phyloP scores from a whole-genome alignment of 2,888 invertebrate species.

The Tethea ocularis region DNA sequence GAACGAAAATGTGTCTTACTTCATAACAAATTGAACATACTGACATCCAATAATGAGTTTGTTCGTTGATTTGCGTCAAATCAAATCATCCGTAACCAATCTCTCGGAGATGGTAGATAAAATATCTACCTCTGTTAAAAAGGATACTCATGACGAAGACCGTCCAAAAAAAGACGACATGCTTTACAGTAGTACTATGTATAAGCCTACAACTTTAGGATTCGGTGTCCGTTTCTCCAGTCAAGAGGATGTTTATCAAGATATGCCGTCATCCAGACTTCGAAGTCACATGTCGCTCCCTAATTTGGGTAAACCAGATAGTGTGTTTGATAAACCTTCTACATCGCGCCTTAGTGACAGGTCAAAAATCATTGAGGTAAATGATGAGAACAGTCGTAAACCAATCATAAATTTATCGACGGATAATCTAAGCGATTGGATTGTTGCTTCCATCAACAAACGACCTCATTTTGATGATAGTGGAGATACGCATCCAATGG shows the following conservation, averaged over 20 bases:
- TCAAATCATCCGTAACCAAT: constrained; percentile 77
- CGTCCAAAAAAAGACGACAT: constrained; percentile 55
- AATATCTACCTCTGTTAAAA: constrained; percentile 63
- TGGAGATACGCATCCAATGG: constrained; percentile 75
- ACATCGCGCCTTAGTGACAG: constrained; percentile 48
- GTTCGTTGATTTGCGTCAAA: constrained; percentile 78
- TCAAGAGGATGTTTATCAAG: constrained; percentile 73
- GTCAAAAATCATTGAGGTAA: constrained; percentile 70
- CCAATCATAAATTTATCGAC: constrained; percentile 57
- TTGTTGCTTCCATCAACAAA: constrained; percentile 69
- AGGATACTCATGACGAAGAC: constrained; percentile 54
- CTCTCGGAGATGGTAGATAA: constrained; percentile 79
- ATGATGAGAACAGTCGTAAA: constrained; percentile 56
- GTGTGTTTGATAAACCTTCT: constrained; percentile 54
- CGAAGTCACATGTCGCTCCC: constrained; percentile 79
- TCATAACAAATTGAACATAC: not conserved
- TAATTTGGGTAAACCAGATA: constrained; percentile 70
- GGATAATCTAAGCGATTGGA: constrained; percentile 72
- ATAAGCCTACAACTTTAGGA: constrained; percentile 72
- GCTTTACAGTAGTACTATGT: constrained; percentile 62
- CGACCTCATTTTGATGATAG: constrained; percentile 75
- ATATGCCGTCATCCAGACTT: constrained; percentile 74
- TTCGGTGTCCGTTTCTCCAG: constrained; percentile 78
- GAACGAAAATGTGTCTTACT: constrained; percentile 2
- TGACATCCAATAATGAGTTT: constrained; percentile 62